Evolutionary conservation across 2,888 invertebrate genomes (phyloP).

Genomic region (Parnassius smintheus): DNA sequence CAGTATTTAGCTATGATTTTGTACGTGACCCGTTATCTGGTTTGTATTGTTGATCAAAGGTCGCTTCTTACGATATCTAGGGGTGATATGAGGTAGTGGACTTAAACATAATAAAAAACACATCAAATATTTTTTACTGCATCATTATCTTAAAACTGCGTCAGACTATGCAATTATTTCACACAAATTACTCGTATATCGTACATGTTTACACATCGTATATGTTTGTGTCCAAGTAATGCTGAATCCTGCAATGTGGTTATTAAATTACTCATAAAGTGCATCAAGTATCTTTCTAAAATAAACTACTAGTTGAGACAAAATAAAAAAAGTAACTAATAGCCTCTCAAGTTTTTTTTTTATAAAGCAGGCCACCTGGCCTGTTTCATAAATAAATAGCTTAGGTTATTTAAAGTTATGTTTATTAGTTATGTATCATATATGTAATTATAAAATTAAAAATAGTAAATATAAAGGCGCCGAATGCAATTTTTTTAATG

Average conservation of each 20-base stretch:
- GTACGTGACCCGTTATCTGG: too few relatives aligned
- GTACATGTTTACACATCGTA: background rate
- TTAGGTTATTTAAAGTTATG: too few relatives aligned
- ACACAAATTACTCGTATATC: background rate
- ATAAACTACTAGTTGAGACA: conserved; percentile 14
- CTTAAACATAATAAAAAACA: conserved; percentile 2
- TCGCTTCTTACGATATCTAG: too few relatives aligned
- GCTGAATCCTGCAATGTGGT: background rate
- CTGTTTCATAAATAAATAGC: too few relatives aligned
- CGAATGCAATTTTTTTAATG: too few relatives aligned
- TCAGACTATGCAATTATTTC: background rate
- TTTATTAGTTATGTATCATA: too few relatives aligned
- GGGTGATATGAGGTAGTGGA: too few relatives aligned
- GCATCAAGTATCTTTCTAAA: conserved; percentile 13
- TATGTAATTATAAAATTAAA: too few relatives aligned
- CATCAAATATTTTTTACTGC: conserved; percentile 1
- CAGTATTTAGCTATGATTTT: too few relatives aligned
- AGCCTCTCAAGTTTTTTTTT: conserved; percentile 11
- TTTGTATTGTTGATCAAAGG: too few relatives aligned
- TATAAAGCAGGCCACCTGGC: background rate
- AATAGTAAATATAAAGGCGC: too few relatives aligned
- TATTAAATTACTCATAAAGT: conserved; percentile 5
- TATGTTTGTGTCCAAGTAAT: conserved; percentile 7
- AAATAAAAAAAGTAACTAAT: conserved; percentile 12
- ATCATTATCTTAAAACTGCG: background rate